phyloP scores from a whole-genome alignment of 2,113 vertebrate species.

The Condylura cristata region DNA sequence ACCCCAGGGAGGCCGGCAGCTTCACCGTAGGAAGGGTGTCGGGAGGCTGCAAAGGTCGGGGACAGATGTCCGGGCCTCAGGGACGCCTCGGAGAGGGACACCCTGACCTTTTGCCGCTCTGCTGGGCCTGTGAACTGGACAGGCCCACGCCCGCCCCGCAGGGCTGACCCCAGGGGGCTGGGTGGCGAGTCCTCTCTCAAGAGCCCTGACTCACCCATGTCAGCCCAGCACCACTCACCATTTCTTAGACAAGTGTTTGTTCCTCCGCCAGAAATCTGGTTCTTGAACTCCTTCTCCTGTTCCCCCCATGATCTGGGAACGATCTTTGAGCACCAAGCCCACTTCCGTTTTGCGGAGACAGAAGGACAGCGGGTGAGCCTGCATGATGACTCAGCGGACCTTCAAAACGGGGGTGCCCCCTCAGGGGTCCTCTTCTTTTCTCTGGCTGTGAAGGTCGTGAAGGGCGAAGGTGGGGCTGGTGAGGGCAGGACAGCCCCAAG shows the following conservation, averaged over 20 bases:
- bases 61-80: not conserved
- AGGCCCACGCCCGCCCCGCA: not conserved
- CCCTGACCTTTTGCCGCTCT: not conserved
- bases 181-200: not conserved
- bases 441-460: not conserved
- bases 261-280: constrained; percentile 48
- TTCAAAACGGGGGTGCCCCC: not conserved
- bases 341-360: not conserved
- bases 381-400: not conserved
- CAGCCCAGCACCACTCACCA: not conserved
- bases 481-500: not conserved
- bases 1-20: not conserved
- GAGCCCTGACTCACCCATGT: not conserved
- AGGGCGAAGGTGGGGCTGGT: not conserved
- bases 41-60: not conserved
- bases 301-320: not conserved
- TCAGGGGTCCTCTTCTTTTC: not conserved
- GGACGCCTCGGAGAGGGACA: not conserved
- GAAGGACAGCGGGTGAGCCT: constrained; percentile 10
- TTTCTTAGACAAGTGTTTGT: constrained; percentile 39
- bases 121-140: not conserved
- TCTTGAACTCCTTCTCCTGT: not conserved
- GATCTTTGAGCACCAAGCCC: not conserved
- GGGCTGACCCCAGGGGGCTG: not conserved
- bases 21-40: not conserved